Percentiles rank a stretch among this genome's conserved stretches.
Conservation (phyloP, 2,797 vertebrate species). For the Aphelocoma californica region DNA sequence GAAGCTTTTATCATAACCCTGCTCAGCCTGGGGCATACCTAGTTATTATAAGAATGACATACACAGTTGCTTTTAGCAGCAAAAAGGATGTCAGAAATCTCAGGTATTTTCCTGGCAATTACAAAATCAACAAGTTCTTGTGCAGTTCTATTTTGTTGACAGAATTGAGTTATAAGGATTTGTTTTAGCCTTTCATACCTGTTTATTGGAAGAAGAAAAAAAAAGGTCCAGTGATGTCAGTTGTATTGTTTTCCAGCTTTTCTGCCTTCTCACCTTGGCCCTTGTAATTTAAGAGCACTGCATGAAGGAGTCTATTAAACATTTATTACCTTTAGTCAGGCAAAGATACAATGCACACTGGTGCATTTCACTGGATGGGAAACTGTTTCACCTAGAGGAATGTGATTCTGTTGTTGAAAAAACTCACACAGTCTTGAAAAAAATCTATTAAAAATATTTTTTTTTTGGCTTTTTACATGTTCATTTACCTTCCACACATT, state of each 20-base stretch:
- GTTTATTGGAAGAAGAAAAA: not conserved
- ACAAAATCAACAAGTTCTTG: not conserved
- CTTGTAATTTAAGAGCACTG: not conserved
- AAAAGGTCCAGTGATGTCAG: not conserved
- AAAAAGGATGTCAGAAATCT: not conserved
- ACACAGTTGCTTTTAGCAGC: not conserved
- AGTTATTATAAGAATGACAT: not conserved
- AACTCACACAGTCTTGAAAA: not conserved
- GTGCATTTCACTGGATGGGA: not conserved
- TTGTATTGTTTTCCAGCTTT: not conserved
- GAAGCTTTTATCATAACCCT: not conserved
- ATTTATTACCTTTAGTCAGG: not conserved
- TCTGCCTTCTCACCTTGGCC: not conserved
- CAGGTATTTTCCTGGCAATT: not conserved
- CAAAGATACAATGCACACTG: not conserved
- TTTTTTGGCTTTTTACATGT: not conserved
- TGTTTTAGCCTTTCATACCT: not conserved
- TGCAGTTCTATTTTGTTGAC: not conserved
- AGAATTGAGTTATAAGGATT: not conserved
- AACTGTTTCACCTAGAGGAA: not conserved
- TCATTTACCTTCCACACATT: not conserved
- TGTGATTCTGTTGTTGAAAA: not conserved
- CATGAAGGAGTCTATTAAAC: not conserved
- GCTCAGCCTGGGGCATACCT: not conserved
- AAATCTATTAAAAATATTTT: not conserved